A percentile compares a stretch with the other conserved stretches of the same genome.
phyloP scores from a whole-genome alignment of 2,797 vertebrate species.

The Micropoecilia bifurca region DNA sequence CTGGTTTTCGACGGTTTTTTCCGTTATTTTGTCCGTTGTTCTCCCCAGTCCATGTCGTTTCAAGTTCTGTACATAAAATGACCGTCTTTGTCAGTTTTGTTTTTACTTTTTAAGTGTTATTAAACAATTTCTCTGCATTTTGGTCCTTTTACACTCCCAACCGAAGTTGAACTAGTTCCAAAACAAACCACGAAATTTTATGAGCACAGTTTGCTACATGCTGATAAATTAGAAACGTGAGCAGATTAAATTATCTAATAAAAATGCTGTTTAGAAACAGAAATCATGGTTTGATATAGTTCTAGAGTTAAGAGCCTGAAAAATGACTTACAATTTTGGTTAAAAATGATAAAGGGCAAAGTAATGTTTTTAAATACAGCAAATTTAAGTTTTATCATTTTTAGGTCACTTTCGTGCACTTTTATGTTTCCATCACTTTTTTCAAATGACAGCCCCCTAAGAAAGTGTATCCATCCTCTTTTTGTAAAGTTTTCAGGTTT shows the following conservation, averaged over 20 bases:
- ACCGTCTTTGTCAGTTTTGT: no score
- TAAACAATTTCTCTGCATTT: no score
- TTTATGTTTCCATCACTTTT: no score
- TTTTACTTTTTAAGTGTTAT: no score
- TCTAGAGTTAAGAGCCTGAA: no score
- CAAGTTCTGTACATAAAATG: no score
- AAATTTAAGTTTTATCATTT: background rate
- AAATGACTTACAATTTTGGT: background rate
- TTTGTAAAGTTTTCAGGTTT: background rate
- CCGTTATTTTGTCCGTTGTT: no score
- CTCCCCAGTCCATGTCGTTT: no score
- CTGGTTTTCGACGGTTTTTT: no score
- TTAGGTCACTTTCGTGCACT: background rate
- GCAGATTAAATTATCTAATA: background rate
- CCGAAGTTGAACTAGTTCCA: no score
- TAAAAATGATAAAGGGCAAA: background rate
- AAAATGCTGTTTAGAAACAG: background rate
- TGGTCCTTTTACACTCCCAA: no score
- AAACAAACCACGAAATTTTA: no score
- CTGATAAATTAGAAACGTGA: background rate
- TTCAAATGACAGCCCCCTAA: background rate
- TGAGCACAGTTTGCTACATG: background rate
- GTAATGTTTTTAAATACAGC: background rate
- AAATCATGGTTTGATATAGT: background rate
- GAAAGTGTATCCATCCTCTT: background rate